phyloP scores from a whole-genome alignment of 2,888 invertebrate species.

The Mesoligia furuncula region DNA sequence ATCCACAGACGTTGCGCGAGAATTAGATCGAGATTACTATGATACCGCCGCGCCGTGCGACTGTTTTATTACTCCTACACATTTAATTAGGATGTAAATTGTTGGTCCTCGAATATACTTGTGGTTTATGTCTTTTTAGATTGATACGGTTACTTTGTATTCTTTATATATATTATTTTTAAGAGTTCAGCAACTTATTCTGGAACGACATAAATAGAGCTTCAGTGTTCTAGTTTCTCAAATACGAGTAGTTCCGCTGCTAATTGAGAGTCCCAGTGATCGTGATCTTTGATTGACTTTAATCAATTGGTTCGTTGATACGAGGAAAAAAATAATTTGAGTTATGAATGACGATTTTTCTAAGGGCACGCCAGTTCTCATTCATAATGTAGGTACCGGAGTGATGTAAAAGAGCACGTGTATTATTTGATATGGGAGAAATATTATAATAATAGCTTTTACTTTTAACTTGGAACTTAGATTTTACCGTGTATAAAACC shows the following conservation, averaged over 20 bases:
- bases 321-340: constrained; percentile 54
- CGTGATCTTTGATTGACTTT: constrained; percentile 68
- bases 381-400: constrained; percentile 28
- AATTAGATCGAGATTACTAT: constrained; percentile 88
- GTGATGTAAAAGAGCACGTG: constrained; percentile 6
- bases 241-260: constrained; percentile 30
- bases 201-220: background rate
- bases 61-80: constrained; percentile 78
- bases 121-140: constrained; percentile 51
- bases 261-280: constrained; percentile 58
- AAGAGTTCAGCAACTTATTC: constrained; percentile 8
- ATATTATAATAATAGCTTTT: background rate
- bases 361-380: constrained; percentile 39
- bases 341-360: constrained; percentile 53
- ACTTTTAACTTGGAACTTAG: background rate
- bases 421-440: background rate
- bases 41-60: constrained; percentile 75
- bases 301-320: constrained; percentile 65
- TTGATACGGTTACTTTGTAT: constrained; percentile 44
- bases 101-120: constrained; percentile 56
- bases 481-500: background rate
- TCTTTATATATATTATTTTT: constrained; percentile 36
- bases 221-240: constrained; percentile 27
- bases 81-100: constrained; percentile 80
- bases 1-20: constrained; percentile 84